phyloP scores from a whole-genome alignment of 2,113 vertebrate genomes.

The Rhinolophus sinicus region DNA sequence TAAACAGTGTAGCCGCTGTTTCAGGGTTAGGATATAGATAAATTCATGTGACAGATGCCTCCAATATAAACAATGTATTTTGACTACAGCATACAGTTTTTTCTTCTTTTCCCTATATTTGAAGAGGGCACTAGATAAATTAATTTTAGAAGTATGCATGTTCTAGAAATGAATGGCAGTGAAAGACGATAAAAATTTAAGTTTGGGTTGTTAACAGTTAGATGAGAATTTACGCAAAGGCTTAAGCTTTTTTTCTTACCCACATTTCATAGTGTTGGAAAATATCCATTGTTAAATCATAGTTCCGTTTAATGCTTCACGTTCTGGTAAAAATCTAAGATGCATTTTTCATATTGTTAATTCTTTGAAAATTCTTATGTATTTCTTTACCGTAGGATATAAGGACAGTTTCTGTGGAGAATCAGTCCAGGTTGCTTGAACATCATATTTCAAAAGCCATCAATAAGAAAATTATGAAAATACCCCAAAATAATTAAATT shows the following conservation, averaged over 20 bases:
- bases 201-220: neutral
- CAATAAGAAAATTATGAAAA: neutral
- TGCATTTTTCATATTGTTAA: neutral
- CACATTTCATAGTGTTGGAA: neutral
- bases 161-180: conserved; percentile 62
- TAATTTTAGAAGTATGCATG: neutral
- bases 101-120: neutral
- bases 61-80: neutral
- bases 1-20: neutral
- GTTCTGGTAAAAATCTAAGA: neutral
- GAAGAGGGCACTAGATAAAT: neutral
- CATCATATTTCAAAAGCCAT: neutral
- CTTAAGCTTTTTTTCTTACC: neutral
- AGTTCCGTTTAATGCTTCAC: neutral
- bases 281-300: neutral
- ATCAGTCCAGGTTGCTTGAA: neutral
- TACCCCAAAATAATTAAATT: neutral
- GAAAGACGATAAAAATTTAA: conserved; percentile 61
- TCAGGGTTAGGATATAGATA: neutral
- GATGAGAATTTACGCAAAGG: neutral
- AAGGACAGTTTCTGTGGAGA: neutral
- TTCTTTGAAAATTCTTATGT: neutral
- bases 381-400: neutral
- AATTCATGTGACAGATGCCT: neutral
- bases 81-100: accelerated